Conservation (phyloP, 2,797 vertebrate species). For the Xiphorhynchus erythropygius region DNA sequence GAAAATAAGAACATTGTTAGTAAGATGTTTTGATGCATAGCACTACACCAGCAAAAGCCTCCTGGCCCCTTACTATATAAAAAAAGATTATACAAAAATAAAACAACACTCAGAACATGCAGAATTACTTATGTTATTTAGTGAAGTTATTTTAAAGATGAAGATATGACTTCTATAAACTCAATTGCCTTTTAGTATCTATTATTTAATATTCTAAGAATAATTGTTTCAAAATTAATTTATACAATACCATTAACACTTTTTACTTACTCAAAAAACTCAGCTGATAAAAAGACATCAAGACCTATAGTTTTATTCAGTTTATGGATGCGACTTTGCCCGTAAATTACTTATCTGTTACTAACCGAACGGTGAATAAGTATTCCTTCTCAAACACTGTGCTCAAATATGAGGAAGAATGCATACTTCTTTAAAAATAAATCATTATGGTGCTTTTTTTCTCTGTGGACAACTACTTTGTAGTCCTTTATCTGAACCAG, state of each 20-base stretch:
- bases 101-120: neutral
- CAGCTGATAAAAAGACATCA: neutral
- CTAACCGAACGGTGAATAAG: neutral
- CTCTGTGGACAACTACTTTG: neutral
- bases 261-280: neutral
- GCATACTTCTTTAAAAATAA: neutral
- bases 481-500: neutral
- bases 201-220: neutral
- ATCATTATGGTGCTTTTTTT: neutral
- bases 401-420: neutral
- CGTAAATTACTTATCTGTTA: neutral
- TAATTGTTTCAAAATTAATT: slow-evolving; percentile 9
- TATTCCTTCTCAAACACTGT: neutral
- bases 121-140: slow-evolving; percentile 25
- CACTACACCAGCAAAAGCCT: neutral
- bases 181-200: neutral
- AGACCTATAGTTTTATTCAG: slow-evolving; percentile 18
- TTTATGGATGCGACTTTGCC: neutral
- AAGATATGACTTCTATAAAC: neutral
- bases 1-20: neutral
- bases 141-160: neutral
- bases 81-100: neutral
- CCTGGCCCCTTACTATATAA: neutral
- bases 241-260: neutral
- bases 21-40: neutral